A percentile compares a stretch with the other conserved stretches of the same genome.
Evolutionary conservation across 1,140 invertebrate genomes (phyloP).

Genomic region (Caerostris extrusa): DNA sequence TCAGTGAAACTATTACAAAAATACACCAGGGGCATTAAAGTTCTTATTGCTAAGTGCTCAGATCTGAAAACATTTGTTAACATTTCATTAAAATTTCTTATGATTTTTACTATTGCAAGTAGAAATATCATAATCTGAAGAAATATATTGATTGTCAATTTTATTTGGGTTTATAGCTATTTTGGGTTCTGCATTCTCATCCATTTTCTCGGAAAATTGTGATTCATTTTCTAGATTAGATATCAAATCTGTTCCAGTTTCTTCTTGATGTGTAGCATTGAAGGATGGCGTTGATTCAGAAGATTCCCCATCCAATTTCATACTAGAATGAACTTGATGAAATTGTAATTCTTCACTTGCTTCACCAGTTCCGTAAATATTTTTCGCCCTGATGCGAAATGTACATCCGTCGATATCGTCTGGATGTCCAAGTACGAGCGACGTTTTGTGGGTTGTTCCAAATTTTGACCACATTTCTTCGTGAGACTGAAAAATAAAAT

Average conservation of each 20-base stretch:
- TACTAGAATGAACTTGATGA: neutral
- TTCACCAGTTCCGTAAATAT: slow-evolving; percentile 89
- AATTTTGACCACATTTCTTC: slow-evolving; percentile 86
- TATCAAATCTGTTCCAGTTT: neutral
- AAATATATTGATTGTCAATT: neutral
- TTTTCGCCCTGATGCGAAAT: slow-evolving; percentile 91
- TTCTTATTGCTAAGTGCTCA: neutral
- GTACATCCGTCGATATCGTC: slow-evolving; percentile 89
- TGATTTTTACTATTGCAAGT: too few species aligned
- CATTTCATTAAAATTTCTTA: neutral
- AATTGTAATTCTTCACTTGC: slow-evolving; percentile 80
- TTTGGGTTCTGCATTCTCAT: neutral
- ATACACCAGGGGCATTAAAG: neutral
- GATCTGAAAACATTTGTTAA: neutral
- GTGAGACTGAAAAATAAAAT: neutral
- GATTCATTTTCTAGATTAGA: neutral
- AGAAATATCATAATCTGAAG: too few species aligned
- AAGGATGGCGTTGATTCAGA: neutral
- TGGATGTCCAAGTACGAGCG: slow-evolving; percentile 85
- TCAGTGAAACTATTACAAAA: neutral
- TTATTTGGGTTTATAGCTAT: neutral
- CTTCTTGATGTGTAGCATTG: neutral
- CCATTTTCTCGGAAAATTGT: neutral
- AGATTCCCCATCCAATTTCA: neutral
- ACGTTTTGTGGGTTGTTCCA: slow-evolving; percentile 83